Evolutionary conservation across 2,797 vertebrate genomes (phyloP).

Genomic region (Semotilus atromaculatus): DNA sequence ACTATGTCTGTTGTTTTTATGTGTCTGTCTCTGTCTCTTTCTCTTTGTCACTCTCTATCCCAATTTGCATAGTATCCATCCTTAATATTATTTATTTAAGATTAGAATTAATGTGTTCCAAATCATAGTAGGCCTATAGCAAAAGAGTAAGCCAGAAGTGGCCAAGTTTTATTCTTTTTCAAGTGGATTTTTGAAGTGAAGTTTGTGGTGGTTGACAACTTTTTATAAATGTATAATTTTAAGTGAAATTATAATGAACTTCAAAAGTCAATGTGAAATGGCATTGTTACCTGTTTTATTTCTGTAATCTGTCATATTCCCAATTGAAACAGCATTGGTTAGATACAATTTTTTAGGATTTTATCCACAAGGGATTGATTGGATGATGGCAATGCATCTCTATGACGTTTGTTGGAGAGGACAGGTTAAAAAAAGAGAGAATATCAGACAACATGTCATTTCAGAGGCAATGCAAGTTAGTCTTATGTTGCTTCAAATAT

Average conservation of each 20-base stretch:
- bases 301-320: background rate
- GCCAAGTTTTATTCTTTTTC: background rate
- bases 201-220: background rate
- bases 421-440: background rate
- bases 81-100: background rate
- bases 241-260: background rate
- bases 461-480: background rate
- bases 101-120: background rate
- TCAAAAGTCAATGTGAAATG: background rate
- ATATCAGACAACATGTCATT: background rate
- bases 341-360: background rate
- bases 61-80: background rate
- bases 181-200: background rate
- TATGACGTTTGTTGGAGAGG: background rate
- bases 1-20: slow-evolving; percentile 57
- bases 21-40: slow-evolving; percentile 41
- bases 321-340: background rate
- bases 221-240: background rate
- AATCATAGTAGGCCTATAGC: background rate
- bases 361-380: background rate
- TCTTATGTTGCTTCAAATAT: background rate
- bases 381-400: background rate
- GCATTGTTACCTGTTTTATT: background rate
- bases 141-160: background rate
- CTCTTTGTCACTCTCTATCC: slow-evolving; percentile 17